Evolutionary conservation across 2,888 invertebrate genomes (phyloP), one percentile per base, ranked within the genome.

Genomic region (Andrena camellia): DNA sequence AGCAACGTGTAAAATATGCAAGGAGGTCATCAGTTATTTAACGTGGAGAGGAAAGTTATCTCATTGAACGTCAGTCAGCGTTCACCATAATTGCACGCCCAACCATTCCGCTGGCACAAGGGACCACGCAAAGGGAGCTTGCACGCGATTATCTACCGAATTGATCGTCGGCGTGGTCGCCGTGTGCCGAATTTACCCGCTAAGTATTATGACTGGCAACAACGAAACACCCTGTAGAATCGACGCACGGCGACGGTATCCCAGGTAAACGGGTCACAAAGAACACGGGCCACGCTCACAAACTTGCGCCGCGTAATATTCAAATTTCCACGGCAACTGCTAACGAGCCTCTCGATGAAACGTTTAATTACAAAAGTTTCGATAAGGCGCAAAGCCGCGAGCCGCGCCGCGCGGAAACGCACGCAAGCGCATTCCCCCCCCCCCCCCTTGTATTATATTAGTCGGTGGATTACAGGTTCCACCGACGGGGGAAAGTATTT

Each of bases 71-170:
- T 57, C 70, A 69, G 73, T 71, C 60, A 57, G 33, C 59, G 57
- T 83, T 76, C 75, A 66, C 69, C 79, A 86, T 71, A 71, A 86
- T 83, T 76, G 42, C 42, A 42, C 68, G 76, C 69, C 57, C 57
- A 67, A 48, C 42, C 42, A 3, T 42, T 50, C 66, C 29, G 70
- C 50, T 70, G 57, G 50, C 50, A 48, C 52, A 63, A 54, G 75
- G 60, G 67, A 64, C 31, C 62, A 68, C 63, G 52, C 42, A 75
- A 73, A 60, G 33, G 35, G 66, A 54, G 54, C 54, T 57, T 74
- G 48, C n/a, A 35, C 26, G 42, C 62, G 33, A 70, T 57, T 70
- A 68, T 68, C 71, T 48, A 70, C 64, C 76, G 79, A 75, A 81
- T 87, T 81, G 70, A 70, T 33, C 42, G 71, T 31, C 75, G 29